Base-by-base conservation (phyloP, 53 echinoderm and acorn worm genomes). In the Holothuria leucospilota region DNA sequence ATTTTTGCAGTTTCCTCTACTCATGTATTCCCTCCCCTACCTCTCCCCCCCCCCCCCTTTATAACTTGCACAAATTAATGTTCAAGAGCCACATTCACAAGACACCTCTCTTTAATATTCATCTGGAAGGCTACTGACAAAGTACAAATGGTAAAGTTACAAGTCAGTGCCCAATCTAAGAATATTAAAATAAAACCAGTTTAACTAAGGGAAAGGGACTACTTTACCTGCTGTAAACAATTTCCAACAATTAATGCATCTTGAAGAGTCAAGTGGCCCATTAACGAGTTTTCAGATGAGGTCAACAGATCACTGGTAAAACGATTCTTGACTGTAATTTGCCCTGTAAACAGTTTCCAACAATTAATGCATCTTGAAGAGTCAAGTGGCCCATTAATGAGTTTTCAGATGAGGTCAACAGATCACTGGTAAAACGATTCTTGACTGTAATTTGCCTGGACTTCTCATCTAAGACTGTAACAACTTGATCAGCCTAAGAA, bases 241-340 rank as follows among this genome's bases (percentile, higher is more conserved):
- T 99, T 99, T 51, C 99, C 99, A 2, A 99, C 93, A 69, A 99
- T 95, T 46, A 99, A 78, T 26, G 95, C 99, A 75, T 99, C 99
- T 65, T 99, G 93, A 15, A 99, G 82, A 6, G 92, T 85, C 4
- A 99, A 87, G 69, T 99, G 93, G 81, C 93, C 92, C 51, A 93
- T 96, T 30, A 89, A 84, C 67, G 87, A 86, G 38, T 82, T 94
- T 41, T 92, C 94, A 71, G 90, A 69, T 27, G 88, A 62, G 7
- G 95, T 95, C 49, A 99, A 81, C 10, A 91, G 68, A n/a, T 88
- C 90, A 8, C 90, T 88, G 12, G 90, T 91, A 34, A 99, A 90
- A 62, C 99, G 78, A 53, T 99, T 88, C 27, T 92, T 92, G 42
- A 95, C 71, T 25, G 92, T 90, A 69, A 95, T 86, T 16, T 93